Percentiles rank a stretch among this genome's conserved stretches.
Conservation (phyloP, 1,140 invertebrate genomes). For the Leucophenga varia region DNA sequence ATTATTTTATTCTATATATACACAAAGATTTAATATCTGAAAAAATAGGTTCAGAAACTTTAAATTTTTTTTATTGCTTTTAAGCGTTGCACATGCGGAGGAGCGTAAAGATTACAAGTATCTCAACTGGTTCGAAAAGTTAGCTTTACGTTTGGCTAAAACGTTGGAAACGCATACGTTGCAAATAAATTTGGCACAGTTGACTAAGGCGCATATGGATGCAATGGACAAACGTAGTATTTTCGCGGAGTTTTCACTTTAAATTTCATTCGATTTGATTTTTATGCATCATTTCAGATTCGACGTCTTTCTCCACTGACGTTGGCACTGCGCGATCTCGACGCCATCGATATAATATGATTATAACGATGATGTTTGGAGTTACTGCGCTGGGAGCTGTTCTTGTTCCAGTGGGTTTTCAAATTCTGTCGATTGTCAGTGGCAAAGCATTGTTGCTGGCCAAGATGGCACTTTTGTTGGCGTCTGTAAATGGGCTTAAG, state of each 20-base stretch:
- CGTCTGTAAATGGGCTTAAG: constrained; percentile 75
- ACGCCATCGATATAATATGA: constrained; percentile 62
- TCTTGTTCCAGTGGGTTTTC: constrained; percentile 74
- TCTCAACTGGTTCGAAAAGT: constrained; percentile 42
- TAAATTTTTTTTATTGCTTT: background rate
- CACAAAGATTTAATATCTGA: no score
- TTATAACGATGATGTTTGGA: constrained; percentile 74
- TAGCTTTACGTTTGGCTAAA: constrained; percentile 58
- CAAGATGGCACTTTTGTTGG: constrained; percentile 75
- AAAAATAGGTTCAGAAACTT: no score
- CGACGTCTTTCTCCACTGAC: background rate
- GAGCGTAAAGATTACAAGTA: constrained; percentile 38
- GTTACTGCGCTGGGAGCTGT: constrained; percentile 70
- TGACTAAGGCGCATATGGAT: constrained; percentile 47
- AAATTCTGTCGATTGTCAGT: constrained; percentile 73
- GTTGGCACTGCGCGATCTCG: constrained; percentile 52
- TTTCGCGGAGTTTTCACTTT: no score
- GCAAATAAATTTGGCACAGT: constrained; percentile 59
- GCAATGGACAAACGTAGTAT: no score
- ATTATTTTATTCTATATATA: no score
- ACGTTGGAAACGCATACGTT: constrained; percentile 61
- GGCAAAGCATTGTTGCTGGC: constrained; percentile 74
- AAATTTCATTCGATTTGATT: no score
- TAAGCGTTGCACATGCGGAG: background rate
- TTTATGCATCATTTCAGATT: no score